Conservation (phyloP, 2,888 invertebrate genomes). For the Temnothorax rugatulus region DNA sequence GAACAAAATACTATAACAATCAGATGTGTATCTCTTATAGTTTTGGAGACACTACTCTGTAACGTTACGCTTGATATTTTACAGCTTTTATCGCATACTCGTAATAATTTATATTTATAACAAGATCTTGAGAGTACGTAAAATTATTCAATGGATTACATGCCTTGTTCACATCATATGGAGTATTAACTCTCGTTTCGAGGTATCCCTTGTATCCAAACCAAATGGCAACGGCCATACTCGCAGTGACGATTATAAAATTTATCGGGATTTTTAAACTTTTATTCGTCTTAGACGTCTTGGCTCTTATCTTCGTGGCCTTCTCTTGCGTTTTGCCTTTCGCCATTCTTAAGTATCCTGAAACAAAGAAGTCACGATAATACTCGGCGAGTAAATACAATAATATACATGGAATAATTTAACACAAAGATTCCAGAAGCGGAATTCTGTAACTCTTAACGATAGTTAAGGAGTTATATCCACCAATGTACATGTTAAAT, state of each 20-base stretch:
- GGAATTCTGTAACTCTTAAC: too few species aligned
- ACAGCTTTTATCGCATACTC: too few species aligned
- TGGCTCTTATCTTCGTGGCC: slow-evolving; percentile 70
- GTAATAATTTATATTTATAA: too few species aligned
- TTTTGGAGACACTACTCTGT: neutral
- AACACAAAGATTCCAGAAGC: neutral
- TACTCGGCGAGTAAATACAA: neutral
- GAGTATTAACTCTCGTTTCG: slow-evolving; percentile 96
- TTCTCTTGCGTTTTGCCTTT: slow-evolving; percentile 76
- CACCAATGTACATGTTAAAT: too few species aligned
- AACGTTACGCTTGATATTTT: neutral
- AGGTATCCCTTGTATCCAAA: slow-evolving; percentile 94
- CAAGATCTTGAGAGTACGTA: neutral
- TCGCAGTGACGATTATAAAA: slow-evolving; percentile 84
- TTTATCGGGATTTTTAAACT: slow-evolving; percentile 73
- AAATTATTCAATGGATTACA: slow-evolving; percentile 12
- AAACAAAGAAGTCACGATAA: slow-evolving; percentile 36
- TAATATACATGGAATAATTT: neutral
- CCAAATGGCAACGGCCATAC: slow-evolving; percentile 91
- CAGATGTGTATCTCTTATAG: neutral
- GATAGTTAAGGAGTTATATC: too few species aligned
- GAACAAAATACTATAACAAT: neutral
- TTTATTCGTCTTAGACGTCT: slow-evolving; percentile 58
- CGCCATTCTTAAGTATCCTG: slow-evolving; percentile 72
- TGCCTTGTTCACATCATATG: slow-evolving; percentile 93